phyloP scores from a whole-genome alignment of 2,797 vertebrate species.

The Thripadectes ignobilis region DNA sequence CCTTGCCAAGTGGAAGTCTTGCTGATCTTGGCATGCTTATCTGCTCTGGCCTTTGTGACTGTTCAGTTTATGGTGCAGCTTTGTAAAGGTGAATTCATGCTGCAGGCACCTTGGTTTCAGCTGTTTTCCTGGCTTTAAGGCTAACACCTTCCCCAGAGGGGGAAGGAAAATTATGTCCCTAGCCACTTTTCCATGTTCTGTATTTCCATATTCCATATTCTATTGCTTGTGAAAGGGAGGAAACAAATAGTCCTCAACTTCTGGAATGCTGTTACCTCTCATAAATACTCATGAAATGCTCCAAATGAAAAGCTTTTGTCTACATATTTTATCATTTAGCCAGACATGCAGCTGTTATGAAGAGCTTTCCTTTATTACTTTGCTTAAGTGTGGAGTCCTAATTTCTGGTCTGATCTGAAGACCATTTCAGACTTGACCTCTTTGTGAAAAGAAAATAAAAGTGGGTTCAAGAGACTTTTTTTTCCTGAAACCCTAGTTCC shows the following conservation, averaged over 20 bases:
- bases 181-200: background rate
- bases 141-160: background rate
- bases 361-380: background rate
- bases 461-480: slow-evolving; percentile 18
- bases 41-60: background rate
- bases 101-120: background rate
- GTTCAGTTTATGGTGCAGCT: background rate
- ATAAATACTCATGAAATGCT: background rate
- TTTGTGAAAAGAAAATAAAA: slow-evolving; percentile 21
- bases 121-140: background rate
- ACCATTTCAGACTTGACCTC: background rate
- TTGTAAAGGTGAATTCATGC: accelerated
- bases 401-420: slow-evolving; percentile 12
- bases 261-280: background rate
- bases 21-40: background rate
- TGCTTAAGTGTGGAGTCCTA: background rate
- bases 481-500: background rate
- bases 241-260: background rate
- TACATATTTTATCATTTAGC: background rate
- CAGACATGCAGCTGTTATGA: background rate
- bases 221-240: background rate
- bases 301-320: background rate
- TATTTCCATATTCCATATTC: too few relatives aligned
- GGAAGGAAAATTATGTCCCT: background rate
- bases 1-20: background rate